Base-by-base conservation (phyloP, 2,797 vertebrate genomes). In the Hippoglossus hippoglossus region DNA sequence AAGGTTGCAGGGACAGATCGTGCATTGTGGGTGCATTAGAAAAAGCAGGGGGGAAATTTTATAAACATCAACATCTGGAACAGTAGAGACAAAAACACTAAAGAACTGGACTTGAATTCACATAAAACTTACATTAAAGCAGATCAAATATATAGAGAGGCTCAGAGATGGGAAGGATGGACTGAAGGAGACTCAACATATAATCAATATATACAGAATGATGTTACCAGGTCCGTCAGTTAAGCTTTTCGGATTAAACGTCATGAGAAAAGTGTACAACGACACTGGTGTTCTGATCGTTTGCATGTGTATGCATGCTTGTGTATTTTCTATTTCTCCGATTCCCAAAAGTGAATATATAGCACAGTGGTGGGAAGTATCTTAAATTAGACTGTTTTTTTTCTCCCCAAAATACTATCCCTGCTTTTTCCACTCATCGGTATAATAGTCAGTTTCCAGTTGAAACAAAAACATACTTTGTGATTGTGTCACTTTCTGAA, bases 271-370 rank as follows among this genome's bases (percentile, higher is more conserved):
- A 73, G 21, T 11, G 12, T 58, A 54, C 52, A 53, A 65, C 46
- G 18, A 63, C 31, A 69, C 11, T 41, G 39, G 39, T 66, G 18
- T 24, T 55, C 22, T 81, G 57, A 75, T 47, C 77, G 62, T 47
- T 8, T 55, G 54, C 39, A 54, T 68, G 44, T 75, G 58, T 58
- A 18, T 68, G 47, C 51, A 70, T 56, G 77, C 51, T 54, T 71
- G 41, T 22, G 25, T 41, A 47, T 47, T 73, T 77, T 85, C 56
- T 64, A 63, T 83, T 71, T 81, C 44, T 44, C 67, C 15, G 65
- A 73, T 87, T 91, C 78, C 82, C 89, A 89, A 76, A 84, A 75
- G 73, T 88, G 79, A 88, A 91, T 87, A 88, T 87, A 79, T 86
- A 93, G 80, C 71, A 7, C 36, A 49, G 31, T 65, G 65, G 66